Conservation (phyloP, 2,797 vertebrate genomes). For the Sylvilagus floridanus region DNA sequence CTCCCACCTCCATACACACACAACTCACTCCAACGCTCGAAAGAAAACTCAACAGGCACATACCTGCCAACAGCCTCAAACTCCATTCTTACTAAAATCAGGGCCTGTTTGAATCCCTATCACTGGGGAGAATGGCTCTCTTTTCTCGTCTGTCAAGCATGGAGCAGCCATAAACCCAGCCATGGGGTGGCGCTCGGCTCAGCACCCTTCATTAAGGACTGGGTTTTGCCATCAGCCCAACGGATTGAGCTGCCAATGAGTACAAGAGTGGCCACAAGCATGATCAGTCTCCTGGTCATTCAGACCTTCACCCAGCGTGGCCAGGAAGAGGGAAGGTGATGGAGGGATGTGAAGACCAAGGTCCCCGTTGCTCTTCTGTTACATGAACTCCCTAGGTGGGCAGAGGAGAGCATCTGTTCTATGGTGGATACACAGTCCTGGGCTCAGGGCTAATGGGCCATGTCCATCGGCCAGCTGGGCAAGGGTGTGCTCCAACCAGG, state of each 20-base stretch:
- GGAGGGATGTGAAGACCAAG: not conserved
- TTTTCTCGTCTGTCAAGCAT: not conserved
- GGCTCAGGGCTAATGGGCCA: fast-evolving
- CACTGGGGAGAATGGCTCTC: not conserved
- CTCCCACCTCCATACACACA: no score
- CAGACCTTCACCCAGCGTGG: no score
- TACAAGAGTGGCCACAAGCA: no score
- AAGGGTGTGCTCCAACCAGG: not conserved
- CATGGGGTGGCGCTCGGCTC: not conserved
- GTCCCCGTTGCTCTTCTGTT: not conserved
- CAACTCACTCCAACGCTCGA: no score
- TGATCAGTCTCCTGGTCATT: no score
- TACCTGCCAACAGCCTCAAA: fast-evolving
- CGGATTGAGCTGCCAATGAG: not conserved
- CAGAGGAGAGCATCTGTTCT: fast-evolving
- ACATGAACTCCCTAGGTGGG: fast-evolving
- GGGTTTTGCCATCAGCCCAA: not conserved
- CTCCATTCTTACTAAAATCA: not conserved
- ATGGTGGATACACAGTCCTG: no score
- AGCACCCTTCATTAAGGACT: fast-evolving
- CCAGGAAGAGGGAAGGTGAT: not conserved
- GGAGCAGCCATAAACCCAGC: not conserved
- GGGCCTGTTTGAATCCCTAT: no score
- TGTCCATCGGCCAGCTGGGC: fast-evolving
- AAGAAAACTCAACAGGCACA: not conserved